Percentiles rank a stretch among this genome's conserved stretches.
These are phyloP conservation scores for Erebia palarica DNA, from an alignment of 2,888 invertebrate genomes.

Conservation along the genomic window DNA sequence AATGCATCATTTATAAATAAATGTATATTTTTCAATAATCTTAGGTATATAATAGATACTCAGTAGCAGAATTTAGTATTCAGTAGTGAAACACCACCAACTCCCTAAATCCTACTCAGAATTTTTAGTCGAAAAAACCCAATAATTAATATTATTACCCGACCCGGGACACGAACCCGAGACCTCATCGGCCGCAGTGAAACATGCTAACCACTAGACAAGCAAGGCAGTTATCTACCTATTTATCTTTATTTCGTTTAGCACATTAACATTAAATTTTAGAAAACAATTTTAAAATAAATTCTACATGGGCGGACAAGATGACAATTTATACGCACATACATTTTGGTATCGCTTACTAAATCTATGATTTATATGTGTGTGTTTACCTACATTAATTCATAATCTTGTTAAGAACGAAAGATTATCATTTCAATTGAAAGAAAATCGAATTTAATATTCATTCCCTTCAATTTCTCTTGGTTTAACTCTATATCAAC, in stretches of 20 bases:
- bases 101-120: too few relatives aligned
- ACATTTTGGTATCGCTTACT: conserved; percentile 24
- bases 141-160: too few relatives aligned
- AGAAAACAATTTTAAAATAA: conserved; percentile 36
- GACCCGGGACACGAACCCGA: too few relatives aligned
- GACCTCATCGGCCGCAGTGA: too few relatives aligned
- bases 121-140: too few relatives aligned
- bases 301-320: conserved; percentile 32
- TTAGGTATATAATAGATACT: not conserved
- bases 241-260: conserved; percentile 17
- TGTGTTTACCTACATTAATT: conserved; percentile 15
- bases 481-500: conserved; percentile 10
- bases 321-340: conserved; percentile 28
- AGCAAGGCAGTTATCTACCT: too few relatives aligned
- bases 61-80: too few relatives aligned
- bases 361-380: conserved; percentile 13
- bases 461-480: conserved; percentile 10
- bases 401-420: conserved; percentile 20
- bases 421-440: conserved; percentile 22
- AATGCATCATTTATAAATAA: not conserved
- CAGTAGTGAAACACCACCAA: too few relatives aligned
- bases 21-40: not conserved
- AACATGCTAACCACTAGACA: too few relatives aligned
- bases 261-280: conserved; percentile 33
- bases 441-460: conserved; percentile 16